A percentile compares a stretch with the other conserved stretches of the same genome.
Evolutionary conservation across 2,888 invertebrate species (phyloP).

Genomic region (Abrostola tripartita): DNA sequence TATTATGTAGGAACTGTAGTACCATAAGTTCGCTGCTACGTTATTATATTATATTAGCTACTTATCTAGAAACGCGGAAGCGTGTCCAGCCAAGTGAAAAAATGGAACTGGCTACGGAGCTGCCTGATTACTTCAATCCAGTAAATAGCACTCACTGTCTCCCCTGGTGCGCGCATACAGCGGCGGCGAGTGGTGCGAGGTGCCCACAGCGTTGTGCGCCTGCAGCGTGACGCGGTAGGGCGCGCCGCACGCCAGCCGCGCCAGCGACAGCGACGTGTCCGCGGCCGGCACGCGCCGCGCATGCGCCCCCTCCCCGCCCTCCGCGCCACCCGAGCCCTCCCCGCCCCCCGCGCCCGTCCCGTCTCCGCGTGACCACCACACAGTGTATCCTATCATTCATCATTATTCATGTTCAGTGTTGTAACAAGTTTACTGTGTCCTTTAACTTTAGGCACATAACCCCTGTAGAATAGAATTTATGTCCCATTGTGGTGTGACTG

Average conservation of each 20-base stretch:
- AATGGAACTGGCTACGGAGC: no score
- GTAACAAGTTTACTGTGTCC: no score
- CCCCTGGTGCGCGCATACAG: conserved; percentile 86
- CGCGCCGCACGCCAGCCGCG: conserved; percentile 91
- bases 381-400: conserved; percentile 66
- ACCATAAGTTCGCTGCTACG: no score
- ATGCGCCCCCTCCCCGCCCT: conserved; percentile 75
- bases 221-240: conserved; percentile 90
- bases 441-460: no score
- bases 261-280: conserved; percentile 83
- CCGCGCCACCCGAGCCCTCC: conserved; percentile 67
- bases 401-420: neutral
- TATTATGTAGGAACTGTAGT: neutral
- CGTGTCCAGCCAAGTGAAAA: no score
- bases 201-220: conserved; percentile 91
- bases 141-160: conserved; percentile 52
- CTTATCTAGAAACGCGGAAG: no score
- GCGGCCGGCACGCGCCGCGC: conserved; percentile 66
- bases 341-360: conserved; percentile 83
- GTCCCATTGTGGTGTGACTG: no score
- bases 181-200: conserved; percentile 88
- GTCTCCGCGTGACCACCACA: conserved; percentile 72
- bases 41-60: no score
- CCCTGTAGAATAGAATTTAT: no score
- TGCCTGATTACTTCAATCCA: neutral